Evolutionary conservation across 2,888 invertebrate species (phyloP).

Genomic region (Caenorhabditis drosophilae): DNA sequence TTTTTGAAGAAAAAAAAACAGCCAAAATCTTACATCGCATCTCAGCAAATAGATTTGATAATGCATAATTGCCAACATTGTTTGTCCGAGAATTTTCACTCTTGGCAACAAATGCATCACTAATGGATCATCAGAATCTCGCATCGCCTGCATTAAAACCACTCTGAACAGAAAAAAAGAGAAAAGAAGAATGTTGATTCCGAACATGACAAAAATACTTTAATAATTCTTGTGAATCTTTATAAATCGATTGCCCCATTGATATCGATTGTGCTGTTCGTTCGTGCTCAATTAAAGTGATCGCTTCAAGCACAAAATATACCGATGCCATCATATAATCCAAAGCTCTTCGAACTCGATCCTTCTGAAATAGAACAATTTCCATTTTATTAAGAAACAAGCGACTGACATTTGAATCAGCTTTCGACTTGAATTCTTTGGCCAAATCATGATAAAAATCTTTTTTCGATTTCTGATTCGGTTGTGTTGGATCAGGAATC

Average conservation of each 20-base stretch:
- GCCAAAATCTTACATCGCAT: slow-evolving; percentile 8
- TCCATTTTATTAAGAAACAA: no score
- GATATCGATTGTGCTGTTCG: background rate
- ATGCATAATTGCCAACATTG: slow-evolving; percentile 23
- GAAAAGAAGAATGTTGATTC: no score
- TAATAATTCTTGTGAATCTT: slow-evolving; percentile 3
- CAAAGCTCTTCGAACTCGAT: slow-evolving; percentile 11
- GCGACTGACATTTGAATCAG: no score
- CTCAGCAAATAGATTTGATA: slow-evolving; percentile 24
- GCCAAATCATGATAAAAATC: slow-evolving; percentile 24
- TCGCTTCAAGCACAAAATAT: slow-evolving; percentile 23
- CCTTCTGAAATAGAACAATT: no score
- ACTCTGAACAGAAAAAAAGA: slow-evolving; percentile 13
- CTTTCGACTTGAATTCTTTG: slow-evolving; percentile 19
- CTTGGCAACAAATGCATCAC: slow-evolving; percentile 30
- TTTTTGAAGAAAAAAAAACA: no score
- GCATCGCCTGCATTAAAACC: slow-evolving; percentile 13
- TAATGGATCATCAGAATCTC: slow-evolving; percentile 14
- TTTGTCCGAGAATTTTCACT: slow-evolving; percentile 23
- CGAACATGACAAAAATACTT: no score
- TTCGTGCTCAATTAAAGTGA: slow-evolving; percentile 11
- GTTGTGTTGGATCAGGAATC: slow-evolving; percentile 8
- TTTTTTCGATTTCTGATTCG: slow-evolving; percentile 5
- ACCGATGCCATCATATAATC: slow-evolving; percentile 25
- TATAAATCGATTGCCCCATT: no score